phyloP scores from a whole-genome alignment of 2,888 invertebrate species.

The Halocaridina rubra region DNA sequence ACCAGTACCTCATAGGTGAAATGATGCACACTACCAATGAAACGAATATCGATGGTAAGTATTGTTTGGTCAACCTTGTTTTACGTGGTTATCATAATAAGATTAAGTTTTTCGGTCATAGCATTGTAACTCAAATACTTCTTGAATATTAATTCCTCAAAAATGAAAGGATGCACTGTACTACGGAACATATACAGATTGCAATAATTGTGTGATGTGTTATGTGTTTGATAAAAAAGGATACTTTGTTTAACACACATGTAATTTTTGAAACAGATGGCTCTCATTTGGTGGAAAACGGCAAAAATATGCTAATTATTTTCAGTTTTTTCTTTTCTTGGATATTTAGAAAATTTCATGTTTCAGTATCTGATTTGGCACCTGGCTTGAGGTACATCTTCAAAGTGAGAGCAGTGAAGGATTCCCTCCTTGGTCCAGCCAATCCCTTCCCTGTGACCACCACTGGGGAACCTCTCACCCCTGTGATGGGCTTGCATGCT shows the following conservation, averaged over 20 bases:
- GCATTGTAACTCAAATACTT: too few species aligned
- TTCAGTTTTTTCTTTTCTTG: background rate
- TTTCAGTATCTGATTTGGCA: slow-evolving; percentile 72
- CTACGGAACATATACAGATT: too few species aligned
- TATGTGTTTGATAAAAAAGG: background rate
- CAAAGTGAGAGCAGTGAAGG: slow-evolving; percentile 70
- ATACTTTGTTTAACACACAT: background rate
- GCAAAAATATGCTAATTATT: slow-evolving; percentile 2
- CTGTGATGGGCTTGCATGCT: slow-evolving; percentile 62
- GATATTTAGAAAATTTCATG: background rate
- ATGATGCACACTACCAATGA: slow-evolving; percentile 37
- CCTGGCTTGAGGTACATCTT: slow-evolving; percentile 73
- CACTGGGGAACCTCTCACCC: slow-evolving; percentile 64
- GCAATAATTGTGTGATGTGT: too few species aligned
- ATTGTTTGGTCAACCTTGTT: background rate
- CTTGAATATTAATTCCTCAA: too few species aligned
- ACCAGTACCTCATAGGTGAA: slow-evolving; percentile 15
- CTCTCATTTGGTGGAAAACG: too few species aligned
- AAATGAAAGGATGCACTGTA: too few species aligned
- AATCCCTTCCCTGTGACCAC: slow-evolving; percentile 62
- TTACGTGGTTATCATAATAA: too few species aligned
- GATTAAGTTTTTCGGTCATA: too few species aligned
- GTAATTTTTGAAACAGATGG: too few species aligned
- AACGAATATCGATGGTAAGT: slow-evolving; percentile 25
- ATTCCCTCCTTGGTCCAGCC: slow-evolving; percentile 63